phyloP scores from a whole-genome alignment of 2,888 invertebrate species.

The Eupithecia dodoneata region DNA sequence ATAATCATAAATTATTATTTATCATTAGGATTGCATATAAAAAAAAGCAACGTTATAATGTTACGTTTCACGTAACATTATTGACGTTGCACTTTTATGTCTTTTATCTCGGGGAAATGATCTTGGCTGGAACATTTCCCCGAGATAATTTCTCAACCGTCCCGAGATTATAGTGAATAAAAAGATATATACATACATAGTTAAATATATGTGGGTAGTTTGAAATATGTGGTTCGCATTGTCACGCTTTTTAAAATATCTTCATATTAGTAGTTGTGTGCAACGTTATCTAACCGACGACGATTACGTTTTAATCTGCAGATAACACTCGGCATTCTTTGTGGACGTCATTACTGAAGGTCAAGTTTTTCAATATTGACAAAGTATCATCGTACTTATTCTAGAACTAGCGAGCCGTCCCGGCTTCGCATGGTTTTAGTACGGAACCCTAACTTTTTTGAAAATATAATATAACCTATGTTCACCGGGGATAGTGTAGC shows the following conservation, averaged over 20 bases:
- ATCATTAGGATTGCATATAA: neutral
- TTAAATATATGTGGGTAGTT: neutral
- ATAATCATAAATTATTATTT: neutral
- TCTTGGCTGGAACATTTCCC: neutral
- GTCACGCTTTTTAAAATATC: conserved; percentile 4
- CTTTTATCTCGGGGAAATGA: no score
- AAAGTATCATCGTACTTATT: neutral
- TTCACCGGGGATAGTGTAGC: no score
- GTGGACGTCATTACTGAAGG: conserved; percentile 40
- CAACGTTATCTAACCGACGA: conserved; percentile 16
- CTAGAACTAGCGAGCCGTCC: neutral
- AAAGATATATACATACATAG: neutral
- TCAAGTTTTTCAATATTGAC: conserved; percentile 19
- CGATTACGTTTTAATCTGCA: conserved; percentile 38
- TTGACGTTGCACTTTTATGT: no score
- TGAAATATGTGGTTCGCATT: neutral
- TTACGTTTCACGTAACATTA: neutral
- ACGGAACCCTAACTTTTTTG: no score
- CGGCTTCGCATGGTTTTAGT: no score
- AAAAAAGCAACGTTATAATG: neutral
- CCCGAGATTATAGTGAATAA: neutral
- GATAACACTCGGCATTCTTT: conserved; percentile 33
- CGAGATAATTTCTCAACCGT: neutral
- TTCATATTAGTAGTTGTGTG: neutral
- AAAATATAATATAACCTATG: no score